A percentile compares a stretch with the other conserved stretches of the same genome.
phyloP scores from a whole-genome alignment of 2,888 invertebrate genomes.

The Athalia rosae region DNA sequence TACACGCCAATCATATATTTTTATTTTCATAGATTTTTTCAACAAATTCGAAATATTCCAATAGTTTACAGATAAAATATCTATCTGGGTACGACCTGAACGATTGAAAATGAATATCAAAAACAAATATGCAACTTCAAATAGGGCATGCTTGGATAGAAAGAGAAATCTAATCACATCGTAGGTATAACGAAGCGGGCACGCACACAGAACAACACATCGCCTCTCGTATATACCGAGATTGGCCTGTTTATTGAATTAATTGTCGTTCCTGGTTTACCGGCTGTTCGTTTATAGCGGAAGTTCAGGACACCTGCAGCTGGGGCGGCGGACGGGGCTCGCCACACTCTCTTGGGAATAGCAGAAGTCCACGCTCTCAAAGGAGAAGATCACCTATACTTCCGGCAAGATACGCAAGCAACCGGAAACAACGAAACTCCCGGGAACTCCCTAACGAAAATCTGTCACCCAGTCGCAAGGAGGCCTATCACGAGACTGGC shows the following conservation, averaged over 20 bases:
- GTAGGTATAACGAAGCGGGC: constrained; percentile 27
- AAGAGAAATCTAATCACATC: not conserved
- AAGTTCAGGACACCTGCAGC: constrained; percentile 66
- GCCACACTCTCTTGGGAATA: constrained; percentile 59
- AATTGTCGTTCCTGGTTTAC: constrained; percentile 57
- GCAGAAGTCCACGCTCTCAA: constrained; percentile 59
- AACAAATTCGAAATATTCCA: not conserved
- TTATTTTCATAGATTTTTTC: not conserved
- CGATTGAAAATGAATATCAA: not conserved
- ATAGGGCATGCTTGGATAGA: constrained; percentile 20
- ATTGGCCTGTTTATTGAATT: constrained; percentile 11
- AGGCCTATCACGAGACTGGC: constrained; percentile 65
- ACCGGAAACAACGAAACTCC: constrained; percentile 62
- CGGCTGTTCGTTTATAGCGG: constrained; percentile 69
- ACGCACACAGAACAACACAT: constrained; percentile 35
- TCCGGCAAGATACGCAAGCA: constrained; percentile 51
- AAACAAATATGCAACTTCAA: not conserved
- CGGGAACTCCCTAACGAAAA: constrained; percentile 57
- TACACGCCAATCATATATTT: too few relatives aligned
- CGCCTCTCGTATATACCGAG: not conserved
- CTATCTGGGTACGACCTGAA: not conserved
- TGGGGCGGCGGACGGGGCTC: constrained; percentile 71
- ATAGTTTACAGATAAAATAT: not conserved
- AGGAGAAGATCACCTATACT: constrained; percentile 61
- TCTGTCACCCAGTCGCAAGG: constrained; percentile 60